Evolutionary conservation across 2,797 vertebrate species (phyloP).

Genomic region (Galagoides demidoff): DNA sequence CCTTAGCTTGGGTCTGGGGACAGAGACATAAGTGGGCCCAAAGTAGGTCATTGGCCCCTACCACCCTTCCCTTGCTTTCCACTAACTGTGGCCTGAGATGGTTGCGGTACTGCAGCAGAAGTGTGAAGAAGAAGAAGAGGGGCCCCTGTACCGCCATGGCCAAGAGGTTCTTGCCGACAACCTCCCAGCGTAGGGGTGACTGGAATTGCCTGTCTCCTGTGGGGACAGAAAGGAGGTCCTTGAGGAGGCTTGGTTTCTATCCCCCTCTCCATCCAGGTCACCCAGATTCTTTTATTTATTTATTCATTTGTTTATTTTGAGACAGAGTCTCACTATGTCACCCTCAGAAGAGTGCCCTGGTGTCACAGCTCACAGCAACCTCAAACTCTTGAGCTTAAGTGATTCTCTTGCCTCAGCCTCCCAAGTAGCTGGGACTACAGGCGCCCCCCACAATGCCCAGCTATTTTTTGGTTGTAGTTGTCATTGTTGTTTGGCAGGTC

Average conservation of each 20-base stretch:
- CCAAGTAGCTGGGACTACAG: too few species aligned
- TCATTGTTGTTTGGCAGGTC: too few species aligned
- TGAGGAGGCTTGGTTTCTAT: background rate
- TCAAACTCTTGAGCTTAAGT: too few species aligned
- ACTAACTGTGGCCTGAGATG: slow-evolving; percentile 89
- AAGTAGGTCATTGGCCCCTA: background rate
- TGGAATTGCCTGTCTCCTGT: slow-evolving; percentile 89
- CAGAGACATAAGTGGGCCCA: background rate
- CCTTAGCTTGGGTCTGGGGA: slow-evolving; percentile 82
- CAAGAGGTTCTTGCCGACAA: slow-evolving; percentile 95
- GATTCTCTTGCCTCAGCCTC: too few species aligned
- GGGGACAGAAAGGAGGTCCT: background rate
- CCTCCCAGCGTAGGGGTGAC: slow-evolving; percentile 93
- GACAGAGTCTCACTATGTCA: too few species aligned
- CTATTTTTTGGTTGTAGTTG: too few species aligned
- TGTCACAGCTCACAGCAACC: too few species aligned
- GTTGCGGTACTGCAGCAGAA: slow-evolving; percentile 92
- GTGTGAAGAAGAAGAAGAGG: slow-evolving; percentile 93
- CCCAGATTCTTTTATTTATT: background rate
- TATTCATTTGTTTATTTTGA: too few species aligned
- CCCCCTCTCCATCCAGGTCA: background rate
- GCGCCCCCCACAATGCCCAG: too few species aligned
- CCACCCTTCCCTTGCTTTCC: background rate
- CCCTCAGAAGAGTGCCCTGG: too few species aligned
- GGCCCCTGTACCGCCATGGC: slow-evolving; percentile 92